Evolutionary conservation across 2,797 vertebrate genomes (phyloP).

Genomic region (Phrynocephalus forsythii): DNA sequence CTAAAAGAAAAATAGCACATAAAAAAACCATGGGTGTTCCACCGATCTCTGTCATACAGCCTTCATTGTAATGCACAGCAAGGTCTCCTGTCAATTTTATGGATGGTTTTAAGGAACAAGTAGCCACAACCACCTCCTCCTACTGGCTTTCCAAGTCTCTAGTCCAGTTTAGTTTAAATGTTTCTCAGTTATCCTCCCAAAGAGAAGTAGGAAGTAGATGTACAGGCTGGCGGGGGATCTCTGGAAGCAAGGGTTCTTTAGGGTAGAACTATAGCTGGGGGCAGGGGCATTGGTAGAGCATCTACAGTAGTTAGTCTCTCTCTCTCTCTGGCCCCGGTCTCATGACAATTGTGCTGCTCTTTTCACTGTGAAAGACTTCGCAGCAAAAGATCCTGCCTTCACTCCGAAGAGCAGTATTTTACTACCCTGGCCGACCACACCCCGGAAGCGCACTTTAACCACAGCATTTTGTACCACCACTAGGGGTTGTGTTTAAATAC

Average conservation of each 20-base stretch:
- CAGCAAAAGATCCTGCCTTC: too few relatives aligned
- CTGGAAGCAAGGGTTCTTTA: background rate
- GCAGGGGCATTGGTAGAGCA: too few relatives aligned
- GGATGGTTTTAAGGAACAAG: background rate
- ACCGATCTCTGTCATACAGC: background rate
- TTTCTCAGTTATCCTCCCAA: background rate
- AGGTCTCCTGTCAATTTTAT: background rate
- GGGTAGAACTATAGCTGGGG: too few relatives aligned
- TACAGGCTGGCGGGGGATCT: background rate
- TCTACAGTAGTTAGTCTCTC: too few relatives aligned
- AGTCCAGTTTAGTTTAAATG: background rate
- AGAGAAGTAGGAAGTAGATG: background rate
- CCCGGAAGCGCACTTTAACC: too few relatives aligned
- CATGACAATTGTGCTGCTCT: too few relatives aligned
- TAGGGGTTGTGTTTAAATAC: too few relatives aligned
- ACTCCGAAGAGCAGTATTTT: too few relatives aligned
- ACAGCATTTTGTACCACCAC: too few relatives aligned
- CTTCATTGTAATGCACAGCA: slow-evolving; percentile 6
- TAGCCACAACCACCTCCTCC: background rate
- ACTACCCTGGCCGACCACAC: too few relatives aligned
- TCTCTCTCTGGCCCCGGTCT: too few relatives aligned
- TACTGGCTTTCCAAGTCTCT: background rate
- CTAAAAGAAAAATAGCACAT: rapidly evolving
- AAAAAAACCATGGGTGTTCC: background rate
- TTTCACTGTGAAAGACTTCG: too few relatives aligned